Percentiles rank a stretch among this genome's conserved stretches.
These are phyloP conservation scores for Torymus aiolomorphi DNA, from an alignment of 2,888 invertebrate species.

Conservation along the genomic window DNA sequence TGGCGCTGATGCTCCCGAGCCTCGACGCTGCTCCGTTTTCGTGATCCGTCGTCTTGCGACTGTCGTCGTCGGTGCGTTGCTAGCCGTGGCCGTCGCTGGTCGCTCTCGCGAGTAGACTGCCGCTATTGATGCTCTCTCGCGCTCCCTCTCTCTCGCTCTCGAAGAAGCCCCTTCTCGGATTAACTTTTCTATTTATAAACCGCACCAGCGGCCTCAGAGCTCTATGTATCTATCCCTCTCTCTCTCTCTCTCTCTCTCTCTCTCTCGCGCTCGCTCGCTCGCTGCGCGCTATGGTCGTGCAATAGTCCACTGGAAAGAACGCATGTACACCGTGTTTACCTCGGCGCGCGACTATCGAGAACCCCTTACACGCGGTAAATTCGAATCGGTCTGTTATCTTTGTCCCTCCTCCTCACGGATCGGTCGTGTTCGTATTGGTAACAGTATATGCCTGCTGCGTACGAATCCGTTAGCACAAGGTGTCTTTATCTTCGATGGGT, in stretches of 20 bases:
- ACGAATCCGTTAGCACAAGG: no score
- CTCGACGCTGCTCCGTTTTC: slow-evolving; percentile 13
- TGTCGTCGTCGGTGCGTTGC: slow-evolving; percentile 35
- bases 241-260: slow-evolving; percentile 45
- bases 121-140: neutral
- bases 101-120: neutral
- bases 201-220: neutral
- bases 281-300: slow-evolving; percentile 8
- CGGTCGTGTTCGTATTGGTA: no score
- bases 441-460: no score
- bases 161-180: no score
- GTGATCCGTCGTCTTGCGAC: neutral
- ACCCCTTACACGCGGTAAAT: neutral
- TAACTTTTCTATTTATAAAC: slow-evolving; percentile 24
- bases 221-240: neutral
- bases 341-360: no score
- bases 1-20: neutral
- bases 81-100: slow-evolving; percentile 53
- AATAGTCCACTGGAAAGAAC: slow-evolving; percentile 22
- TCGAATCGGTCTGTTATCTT: no score
- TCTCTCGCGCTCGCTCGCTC: slow-evolving; percentile 30
- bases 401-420: no score
- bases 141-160: neutral
- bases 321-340: slow-evolving; percentile 20
- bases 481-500: slow-evolving; percentile 12